Percentiles rank a stretch among this genome's conserved stretches.
Conservation (phyloP, 35 echinoderm and acorn worm species). For the Acanthaster planci region DNA sequence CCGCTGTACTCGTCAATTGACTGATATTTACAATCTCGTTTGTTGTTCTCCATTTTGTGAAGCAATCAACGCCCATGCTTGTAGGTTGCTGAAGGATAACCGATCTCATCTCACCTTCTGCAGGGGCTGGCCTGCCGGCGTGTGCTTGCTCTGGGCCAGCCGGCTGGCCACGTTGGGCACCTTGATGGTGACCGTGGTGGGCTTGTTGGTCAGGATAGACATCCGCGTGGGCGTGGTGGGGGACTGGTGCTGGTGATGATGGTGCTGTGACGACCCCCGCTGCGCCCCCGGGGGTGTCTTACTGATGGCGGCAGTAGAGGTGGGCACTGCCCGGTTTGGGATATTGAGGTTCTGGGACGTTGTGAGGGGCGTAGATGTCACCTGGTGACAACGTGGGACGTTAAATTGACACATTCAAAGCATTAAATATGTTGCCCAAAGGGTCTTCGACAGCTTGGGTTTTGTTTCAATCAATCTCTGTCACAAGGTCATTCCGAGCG, state of each 20-base stretch:
- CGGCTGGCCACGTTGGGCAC: slow-evolving; percentile 73
- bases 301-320: not conserved
- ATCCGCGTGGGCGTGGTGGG: slow-evolving; percentile 80
- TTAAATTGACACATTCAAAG: not conserved
- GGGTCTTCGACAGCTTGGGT: too few relatives aligned
- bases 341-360: slow-evolving; percentile 89
- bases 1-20: too few relatives aligned
- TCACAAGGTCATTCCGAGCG: too few relatives aligned
- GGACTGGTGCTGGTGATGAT: slow-evolving; percentile 13
- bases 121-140: not conserved
- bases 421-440: too few relatives aligned
- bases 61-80: too few relatives aligned
- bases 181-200: slow-evolving; percentile 78
- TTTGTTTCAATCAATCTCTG: too few relatives aligned
- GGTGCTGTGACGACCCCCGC: not conserved
- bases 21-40: too few relatives aligned
- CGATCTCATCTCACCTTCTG: slow-evolving; percentile 61
- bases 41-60: too few relatives aligned
- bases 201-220: slow-evolving; percentile 94
- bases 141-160: slow-evolving; percentile 28
- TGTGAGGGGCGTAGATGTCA: slow-evolving; percentile 52
- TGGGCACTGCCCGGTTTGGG: slow-evolving; percentile 27
- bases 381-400: not conserved
- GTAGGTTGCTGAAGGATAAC: too few relatives aligned
- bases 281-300: not conserved